Conservation (phyloP, 2,888 invertebrate species). For the Apotomis capreana region DNA sequence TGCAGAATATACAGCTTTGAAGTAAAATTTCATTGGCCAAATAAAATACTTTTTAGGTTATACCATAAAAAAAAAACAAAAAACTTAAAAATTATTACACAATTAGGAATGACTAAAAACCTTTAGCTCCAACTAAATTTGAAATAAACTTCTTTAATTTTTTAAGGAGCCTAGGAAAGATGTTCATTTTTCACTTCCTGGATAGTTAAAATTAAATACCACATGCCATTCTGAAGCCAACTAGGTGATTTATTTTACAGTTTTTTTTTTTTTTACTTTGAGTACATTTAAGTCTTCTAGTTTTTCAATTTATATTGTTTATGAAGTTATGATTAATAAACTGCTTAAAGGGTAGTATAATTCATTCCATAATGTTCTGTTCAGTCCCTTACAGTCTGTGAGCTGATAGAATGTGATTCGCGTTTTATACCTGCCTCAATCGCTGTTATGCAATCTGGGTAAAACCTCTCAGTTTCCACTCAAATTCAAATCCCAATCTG, state of each 20-base stretch:
- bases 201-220: slow-evolving; percentile 8
- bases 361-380: background rate
- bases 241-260: background rate
- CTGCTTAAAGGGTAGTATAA: background rate
- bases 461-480: no score
- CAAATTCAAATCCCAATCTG: no score
- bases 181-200: slow-evolving; percentile 10
- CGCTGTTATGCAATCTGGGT: no score
- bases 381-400: background rate
- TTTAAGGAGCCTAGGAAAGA: background rate
- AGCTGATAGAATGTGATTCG: no score
- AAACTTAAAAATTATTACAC: no score
- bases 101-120: no score
- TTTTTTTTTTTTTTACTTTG: background rate
- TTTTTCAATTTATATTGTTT: background rate
- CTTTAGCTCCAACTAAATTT: background rate
- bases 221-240: background rate
- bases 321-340: background rate
- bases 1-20: no score
- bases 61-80: no score
- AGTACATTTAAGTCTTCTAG: no score
- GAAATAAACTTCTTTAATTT: background rate
- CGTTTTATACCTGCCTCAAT: no score
- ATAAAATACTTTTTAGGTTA: no score
- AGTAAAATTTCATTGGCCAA: no score